These are phyloP conservation scores for Gymnodraco acuticeps DNA, from an alignment of 2,797 vertebrate genomes.

Conservation along the genomic window DNA sequence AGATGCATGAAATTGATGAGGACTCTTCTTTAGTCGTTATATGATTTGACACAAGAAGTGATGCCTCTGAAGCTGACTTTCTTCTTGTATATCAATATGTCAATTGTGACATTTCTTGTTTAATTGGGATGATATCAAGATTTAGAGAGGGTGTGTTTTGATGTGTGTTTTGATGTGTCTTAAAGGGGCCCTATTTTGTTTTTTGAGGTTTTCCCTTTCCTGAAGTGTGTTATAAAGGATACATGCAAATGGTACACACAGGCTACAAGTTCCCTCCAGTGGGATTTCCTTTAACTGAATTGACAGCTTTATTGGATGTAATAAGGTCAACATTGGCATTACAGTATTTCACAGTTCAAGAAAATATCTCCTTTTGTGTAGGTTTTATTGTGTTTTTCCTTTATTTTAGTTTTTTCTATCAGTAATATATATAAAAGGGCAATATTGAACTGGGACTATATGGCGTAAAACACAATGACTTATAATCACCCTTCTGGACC, in stretches of 20 bases:
- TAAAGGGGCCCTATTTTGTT: too few species aligned
- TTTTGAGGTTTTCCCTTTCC: too few species aligned
- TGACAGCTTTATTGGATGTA: not conserved
- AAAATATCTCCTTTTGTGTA: too few species aligned
- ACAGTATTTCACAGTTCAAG: not conserved
- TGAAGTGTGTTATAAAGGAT: too few species aligned
- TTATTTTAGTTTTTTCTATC: too few species aligned
- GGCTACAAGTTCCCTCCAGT: too few species aligned
- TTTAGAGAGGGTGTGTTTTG: not conserved
- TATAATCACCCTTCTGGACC: too few species aligned
- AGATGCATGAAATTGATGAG: conserved; percentile 1
- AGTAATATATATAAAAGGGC: too few species aligned
- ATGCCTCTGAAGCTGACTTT: not conserved
- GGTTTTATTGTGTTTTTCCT: too few species aligned
- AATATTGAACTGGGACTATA: too few species aligned
- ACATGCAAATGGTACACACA: too few species aligned
- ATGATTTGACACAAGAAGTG: not conserved
- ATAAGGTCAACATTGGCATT: not conserved
- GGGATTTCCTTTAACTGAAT: not conserved
- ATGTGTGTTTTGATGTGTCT: not conserved
- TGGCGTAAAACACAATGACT: too few species aligned
- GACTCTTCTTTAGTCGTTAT: not conserved
- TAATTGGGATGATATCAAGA: conserved; percentile 12
- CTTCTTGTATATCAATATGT: not conserved
- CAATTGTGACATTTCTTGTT: not conserved